phyloP scores from a whole-genome alignment of 2,797 vertebrate species.

The Meda fulgida region DNA sequence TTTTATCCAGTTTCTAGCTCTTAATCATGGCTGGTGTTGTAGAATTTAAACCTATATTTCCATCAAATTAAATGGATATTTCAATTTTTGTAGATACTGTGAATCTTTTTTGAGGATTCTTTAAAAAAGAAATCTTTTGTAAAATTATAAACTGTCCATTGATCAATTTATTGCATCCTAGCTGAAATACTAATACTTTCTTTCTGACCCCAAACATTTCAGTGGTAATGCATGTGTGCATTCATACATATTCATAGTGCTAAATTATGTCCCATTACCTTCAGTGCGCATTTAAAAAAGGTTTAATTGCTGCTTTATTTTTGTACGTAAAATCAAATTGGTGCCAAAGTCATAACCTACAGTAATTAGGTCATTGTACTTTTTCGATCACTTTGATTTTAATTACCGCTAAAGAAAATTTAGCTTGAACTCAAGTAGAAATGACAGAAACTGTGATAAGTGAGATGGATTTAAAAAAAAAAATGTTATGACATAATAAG shows the following conservation, averaged over 20 bases:
- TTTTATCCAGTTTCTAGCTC: conserved; percentile 48
- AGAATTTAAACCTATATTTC: conserved; percentile 32
- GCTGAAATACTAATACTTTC: not conserved
- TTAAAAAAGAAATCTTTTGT: not conserved
- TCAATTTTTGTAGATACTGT: not conserved
- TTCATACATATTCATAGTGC: not conserved
- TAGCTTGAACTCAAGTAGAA: not conserved
- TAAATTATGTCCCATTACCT: not conserved
- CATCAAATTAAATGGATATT: not conserved
- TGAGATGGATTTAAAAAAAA: not conserved
- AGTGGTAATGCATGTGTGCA: too few relatives aligned
- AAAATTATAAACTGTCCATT: not conserved
- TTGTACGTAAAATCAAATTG: not conserved
- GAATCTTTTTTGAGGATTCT: not conserved
- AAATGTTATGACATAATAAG: not conserved
- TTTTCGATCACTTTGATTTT: not conserved
- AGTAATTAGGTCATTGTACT: conserved; percentile 16
- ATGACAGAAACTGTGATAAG: not conserved
- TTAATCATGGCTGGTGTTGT: conserved; percentile 21
- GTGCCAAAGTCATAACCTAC: not conserved
- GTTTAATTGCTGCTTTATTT: not conserved
- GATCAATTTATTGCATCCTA: not conserved
- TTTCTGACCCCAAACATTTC: not conserved
- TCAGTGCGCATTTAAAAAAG: not conserved
- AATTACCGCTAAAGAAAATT: not conserved